Evolutionary conservation across 2,113 vertebrate species (phyloP).

Genomic region (Triplophysa siluroides): DNA sequence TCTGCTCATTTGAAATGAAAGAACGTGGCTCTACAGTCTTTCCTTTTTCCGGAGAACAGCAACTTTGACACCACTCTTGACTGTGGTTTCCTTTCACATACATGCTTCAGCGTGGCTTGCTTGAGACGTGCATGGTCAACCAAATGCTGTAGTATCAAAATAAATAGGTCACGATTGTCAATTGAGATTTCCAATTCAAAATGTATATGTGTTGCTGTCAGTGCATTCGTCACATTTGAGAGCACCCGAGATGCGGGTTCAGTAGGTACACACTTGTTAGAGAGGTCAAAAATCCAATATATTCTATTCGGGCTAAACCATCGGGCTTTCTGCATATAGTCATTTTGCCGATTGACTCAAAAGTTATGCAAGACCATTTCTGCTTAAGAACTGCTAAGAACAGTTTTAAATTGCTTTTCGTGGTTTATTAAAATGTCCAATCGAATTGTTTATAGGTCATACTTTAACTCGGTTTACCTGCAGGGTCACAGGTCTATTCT

Average conservation of each 20-base stretch:
- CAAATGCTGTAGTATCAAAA: background rate
- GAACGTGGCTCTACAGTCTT: background rate
- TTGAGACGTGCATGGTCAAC: slow-evolving; percentile 43
- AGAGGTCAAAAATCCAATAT: background rate
- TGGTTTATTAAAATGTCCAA: too few relatives aligned
- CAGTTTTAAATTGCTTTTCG: too few relatives aligned
- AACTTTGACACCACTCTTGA: background rate
- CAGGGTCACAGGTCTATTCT: background rate
- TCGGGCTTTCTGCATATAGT: background rate
- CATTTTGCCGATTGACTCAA: background rate
- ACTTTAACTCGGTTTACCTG: too few relatives aligned
- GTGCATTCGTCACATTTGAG: background rate
- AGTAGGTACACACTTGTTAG: background rate
- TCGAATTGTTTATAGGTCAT: too few relatives aligned
- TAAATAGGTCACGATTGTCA: slow-evolving; percentile 6
- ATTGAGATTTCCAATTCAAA: background rate
- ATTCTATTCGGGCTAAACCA: background rate
- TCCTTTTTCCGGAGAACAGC: slow-evolving; percentile 44
- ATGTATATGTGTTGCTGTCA: background rate
- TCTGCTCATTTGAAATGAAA: background rate
- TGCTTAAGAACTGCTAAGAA: too few relatives aligned
- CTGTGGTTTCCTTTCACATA: slow-evolving; percentile 46
- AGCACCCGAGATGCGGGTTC: background rate
- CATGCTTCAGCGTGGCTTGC: slow-evolving; percentile 9
- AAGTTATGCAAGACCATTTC: background rate